These are phyloP conservation scores for Galeruca laticollis DNA, from an alignment of 2,888 invertebrate species.

Conservation along the genomic window DNA sequence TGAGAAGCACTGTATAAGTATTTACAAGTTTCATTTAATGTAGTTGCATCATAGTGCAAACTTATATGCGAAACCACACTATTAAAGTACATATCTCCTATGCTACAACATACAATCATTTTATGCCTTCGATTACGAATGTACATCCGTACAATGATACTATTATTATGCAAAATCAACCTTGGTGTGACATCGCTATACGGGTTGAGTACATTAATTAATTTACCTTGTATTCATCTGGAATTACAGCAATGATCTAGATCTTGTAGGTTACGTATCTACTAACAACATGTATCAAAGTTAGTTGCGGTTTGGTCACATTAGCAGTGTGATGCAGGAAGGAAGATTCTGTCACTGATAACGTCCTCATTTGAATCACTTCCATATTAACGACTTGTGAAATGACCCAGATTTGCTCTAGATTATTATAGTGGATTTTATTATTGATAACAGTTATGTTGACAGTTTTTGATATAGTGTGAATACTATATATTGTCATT, in stretches of 20 bases:
- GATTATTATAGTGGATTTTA: not conserved
- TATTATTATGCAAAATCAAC: conserved; percentile 1
- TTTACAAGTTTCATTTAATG: too few relatives aligned
- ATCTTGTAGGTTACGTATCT: conserved; percentile 6
- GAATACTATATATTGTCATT: too few relatives aligned
- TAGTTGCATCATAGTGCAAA: not conserved
- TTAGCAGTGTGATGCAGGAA: conserved; percentile 9
- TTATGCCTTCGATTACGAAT: not conserved
- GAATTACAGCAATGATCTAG: not conserved
- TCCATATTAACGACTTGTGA: conserved; percentile 3
- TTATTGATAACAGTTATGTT: not conserved
- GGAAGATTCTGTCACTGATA: conserved; percentile 6
- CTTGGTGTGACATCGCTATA: not conserved
- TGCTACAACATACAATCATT: not conserved
- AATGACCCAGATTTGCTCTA: not conserved
- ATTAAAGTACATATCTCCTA: not conserved
- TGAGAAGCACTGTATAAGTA: too few relatives aligned
- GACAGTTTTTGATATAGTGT: not conserved
- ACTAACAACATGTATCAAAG: conserved; percentile 7
- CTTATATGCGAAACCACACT: too few relatives aligned
- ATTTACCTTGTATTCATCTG: conserved; percentile 2
- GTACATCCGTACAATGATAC: not conserved
- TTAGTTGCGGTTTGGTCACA: conserved; percentile 2
- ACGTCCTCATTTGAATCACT: conserved; percentile 1
- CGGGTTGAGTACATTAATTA: conserved; percentile 1